Percentiles rank a stretch among this genome's conserved stretches.
Evolutionary conservation across 1,140 invertebrate species (phyloP).

Genomic region (Hylyphantes graminicola): DNA sequence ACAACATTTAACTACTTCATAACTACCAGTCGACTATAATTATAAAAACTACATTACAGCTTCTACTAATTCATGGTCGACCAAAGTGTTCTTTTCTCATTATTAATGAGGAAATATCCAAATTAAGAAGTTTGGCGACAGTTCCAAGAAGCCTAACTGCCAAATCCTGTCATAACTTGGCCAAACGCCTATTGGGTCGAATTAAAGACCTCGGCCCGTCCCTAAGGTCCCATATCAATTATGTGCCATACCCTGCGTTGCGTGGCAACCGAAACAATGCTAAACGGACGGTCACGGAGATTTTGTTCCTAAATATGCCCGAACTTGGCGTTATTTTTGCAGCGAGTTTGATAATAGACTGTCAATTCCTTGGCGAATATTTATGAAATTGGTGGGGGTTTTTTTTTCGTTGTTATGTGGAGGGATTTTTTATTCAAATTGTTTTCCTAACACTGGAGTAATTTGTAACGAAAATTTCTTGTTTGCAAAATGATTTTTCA

Average conservation of each 20-base stretch:
- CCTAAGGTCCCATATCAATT: slow-evolving; percentile 35
- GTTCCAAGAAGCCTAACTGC: background rate
- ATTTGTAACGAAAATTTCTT: no score
- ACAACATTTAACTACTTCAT: no score
- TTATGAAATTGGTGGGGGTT: no score
- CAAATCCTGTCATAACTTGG: slow-evolving; percentile 22
- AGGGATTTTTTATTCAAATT: no score
- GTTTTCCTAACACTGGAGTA: no score
- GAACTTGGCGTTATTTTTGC: background rate
- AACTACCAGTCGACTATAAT: no score
- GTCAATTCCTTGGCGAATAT: no score
- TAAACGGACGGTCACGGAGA: slow-evolving; percentile 14
- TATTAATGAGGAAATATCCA: background rate
- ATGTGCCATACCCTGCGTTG: slow-evolving; percentile 11
- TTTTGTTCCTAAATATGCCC: slow-evolving; percentile 23
- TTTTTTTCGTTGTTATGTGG: no score
- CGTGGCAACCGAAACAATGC: slow-evolving; percentile 30
- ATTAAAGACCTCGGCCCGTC: slow-evolving; percentile 32
- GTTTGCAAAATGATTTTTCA: no score
- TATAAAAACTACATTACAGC: no score
- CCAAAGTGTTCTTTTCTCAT: slow-evolving; percentile 20
- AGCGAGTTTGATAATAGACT: background rate
- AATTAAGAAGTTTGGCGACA: slow-evolving; percentile 11
- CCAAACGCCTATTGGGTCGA: slow-evolving; percentile 27
- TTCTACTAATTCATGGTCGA: no score